Base-by-base conservation (phyloP, 2,888 invertebrate species). In the Lycophotia porphyrea region DNA sequence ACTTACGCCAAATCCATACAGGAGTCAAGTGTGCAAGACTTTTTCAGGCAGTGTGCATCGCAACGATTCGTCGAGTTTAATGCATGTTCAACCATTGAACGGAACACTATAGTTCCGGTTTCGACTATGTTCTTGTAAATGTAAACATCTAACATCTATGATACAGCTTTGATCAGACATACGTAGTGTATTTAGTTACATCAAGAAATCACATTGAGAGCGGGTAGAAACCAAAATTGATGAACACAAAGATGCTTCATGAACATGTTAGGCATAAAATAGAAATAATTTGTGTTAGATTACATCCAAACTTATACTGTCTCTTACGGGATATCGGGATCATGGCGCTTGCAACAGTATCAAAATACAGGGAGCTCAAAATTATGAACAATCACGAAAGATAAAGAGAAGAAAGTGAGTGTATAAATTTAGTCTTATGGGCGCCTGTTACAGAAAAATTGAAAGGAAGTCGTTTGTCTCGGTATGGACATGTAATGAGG, bases 41-140 rank as follows among this genome's bases (percentile, higher is more conserved):
- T 84, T 81, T 74, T 60, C 76, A 78, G 69, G 24, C 72, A 24
- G 27, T 64, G 47, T 58, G 74, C 65, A 63, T 63, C 61, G 70
- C 63, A 70, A 47, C 63, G 66, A 74, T 74, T 83, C 73, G 24
- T 68, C 76, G 72, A 82, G 73, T 76, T 74, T 70, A 72, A 73
- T 85, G 72, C 86, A 84, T 79, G 86, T 73, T 78, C 64, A 74
- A 42, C 76, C 47, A 78, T 72, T 72, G 74, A 78, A 64, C 60
- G 36, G 58, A 82, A 69, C 75, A 66, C 61, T 52, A 47, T 67
- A 76, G 52, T 69, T 68, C 36, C 42, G 52, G 61, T 70, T 77
- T 71, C 61, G 55, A 67, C 42, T 73, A 68, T 52, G 63, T 74
- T 64, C 60, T 74, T 66, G 42, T 65, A 58, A 47, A 64, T 58